These are phyloP conservation scores for Drosophila tristis DNA, from an alignment of 1,140 invertebrate species.

Conservation along the genomic window DNA sequence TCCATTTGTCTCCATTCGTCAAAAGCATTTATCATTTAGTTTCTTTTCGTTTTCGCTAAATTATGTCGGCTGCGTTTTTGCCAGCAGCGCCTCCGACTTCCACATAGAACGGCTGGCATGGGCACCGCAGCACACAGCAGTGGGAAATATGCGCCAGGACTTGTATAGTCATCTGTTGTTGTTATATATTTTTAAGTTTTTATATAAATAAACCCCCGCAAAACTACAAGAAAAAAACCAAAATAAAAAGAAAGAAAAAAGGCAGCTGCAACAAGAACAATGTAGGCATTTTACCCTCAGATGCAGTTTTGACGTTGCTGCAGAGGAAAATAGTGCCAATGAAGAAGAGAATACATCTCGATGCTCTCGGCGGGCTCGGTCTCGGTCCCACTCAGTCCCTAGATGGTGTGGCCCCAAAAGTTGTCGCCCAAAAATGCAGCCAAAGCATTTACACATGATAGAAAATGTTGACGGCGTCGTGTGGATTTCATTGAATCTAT, in stretches of 20 bases:
- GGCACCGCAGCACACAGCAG: conserved; percentile 17
- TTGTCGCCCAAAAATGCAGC: conserved; percentile 47
- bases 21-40: conserved; percentile 50
- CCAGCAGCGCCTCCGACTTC: conserved; percentile 57
- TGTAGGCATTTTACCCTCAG: conserved; percentile 32
- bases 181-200: conserved; percentile 82
- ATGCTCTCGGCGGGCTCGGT: conserved; percentile 20
- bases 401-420: conserved; percentile 72
- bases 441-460: conserved; percentile 47
- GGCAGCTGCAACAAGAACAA: conserved; percentile 46
- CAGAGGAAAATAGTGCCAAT: conserved; percentile 62
- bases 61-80: conserved; percentile 64
- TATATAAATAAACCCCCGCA: conserved; percentile 76
- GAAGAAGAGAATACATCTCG: conserved; percentile 44
- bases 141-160: conserved; percentile 71
- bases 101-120: conserved; percentile 30
- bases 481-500: conserved; percentile 70
- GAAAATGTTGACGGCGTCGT: conserved; percentile 53
- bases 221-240: conserved; percentile 3
- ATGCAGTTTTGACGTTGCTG: conserved; percentile 9
- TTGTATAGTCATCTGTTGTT: conserved; percentile 78
- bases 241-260: no score
- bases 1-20: conserved; percentile 28
- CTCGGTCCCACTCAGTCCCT: conserved; percentile 66
- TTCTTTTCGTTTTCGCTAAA: conserved; percentile 70